Base-by-base conservation (phyloP, 2,888 invertebrate genomes). In the Lasioglossum villosulum region DNA sequence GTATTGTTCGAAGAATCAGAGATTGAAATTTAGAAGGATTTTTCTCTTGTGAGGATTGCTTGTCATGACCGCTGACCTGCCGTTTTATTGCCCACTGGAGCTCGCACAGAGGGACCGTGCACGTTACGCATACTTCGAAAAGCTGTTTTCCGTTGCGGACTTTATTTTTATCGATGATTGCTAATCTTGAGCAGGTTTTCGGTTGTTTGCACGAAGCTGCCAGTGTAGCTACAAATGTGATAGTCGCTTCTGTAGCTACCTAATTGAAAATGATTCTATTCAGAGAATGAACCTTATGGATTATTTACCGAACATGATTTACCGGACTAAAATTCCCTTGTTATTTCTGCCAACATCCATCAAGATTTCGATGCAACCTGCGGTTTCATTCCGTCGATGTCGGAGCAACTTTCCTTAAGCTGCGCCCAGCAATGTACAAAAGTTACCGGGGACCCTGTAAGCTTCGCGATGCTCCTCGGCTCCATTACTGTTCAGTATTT, bases 401-500 rank as follows among this genome's bases (percentile, higher is more conserved):
- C 34, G 34, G 23, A 42, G 76, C 39, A 37, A 68, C 45, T 80
- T 68, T 39, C 73, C 73, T 59, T 76, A 76, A 83, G 74, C 27
- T 48, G 68, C 68, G 37, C 16, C 48, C 48, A 27, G 45, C 34
- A 59, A 59, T 72, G 59, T 74, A 68, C 56, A 56, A 70, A 78
- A 68, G 72, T 79, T 76, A 37, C 72, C 27, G 59, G 48, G 48
- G 48, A 42, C 48, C 27, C 34, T 37, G 68, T 63, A 73, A 79
- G 72, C 84, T 74, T 42, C 84, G 59, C 34, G 80, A 77, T 79
- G 71, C 80, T 77, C 76, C n/a, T 68, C 68, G 42, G 74, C 63
- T 78, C 80, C 79, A 84, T 88, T 84, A 81, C 78, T 74, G 88
- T 88, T 79, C 81, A 80, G 80, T 74, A 87, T 88, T 86, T 83